phyloP scores from a whole-genome alignment of 2,113 vertebrate genomes.

The Galeopterus variegatus region DNA sequence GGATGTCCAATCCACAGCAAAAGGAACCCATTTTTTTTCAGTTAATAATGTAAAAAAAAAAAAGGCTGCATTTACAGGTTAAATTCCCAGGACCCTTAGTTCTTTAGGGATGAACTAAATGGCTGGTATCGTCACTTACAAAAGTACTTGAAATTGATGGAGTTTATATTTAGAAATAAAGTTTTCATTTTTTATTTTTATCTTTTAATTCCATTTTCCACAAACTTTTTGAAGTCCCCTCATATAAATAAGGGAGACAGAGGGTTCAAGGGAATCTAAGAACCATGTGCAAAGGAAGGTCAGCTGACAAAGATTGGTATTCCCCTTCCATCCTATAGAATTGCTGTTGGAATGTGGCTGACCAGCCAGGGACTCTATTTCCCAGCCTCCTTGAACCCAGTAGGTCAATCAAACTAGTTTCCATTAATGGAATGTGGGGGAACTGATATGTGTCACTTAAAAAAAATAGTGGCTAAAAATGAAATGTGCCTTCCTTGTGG shows the following conservation, averaged over 20 bases:
- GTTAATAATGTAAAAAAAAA: too few species aligned
- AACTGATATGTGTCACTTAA: not conserved
- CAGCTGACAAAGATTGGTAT: not conserved
- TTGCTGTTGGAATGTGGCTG: not conserved
- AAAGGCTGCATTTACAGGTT: too few species aligned
- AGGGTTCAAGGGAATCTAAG: slow-evolving; percentile 16
- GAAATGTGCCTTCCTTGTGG: not conserved
- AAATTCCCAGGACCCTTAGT: too few species aligned
- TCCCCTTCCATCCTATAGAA: not conserved
- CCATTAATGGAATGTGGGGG: not conserved
- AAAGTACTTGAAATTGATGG: too few species aligned
- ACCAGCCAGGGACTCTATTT: not conserved
- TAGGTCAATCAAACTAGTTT: not conserved
- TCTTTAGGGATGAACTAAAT: too few species aligned
- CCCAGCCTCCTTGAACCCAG: not conserved
- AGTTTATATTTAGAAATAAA: too few species aligned
- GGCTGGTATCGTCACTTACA: too few species aligned
- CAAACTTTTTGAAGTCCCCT: too few species aligned
- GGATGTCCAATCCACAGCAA: too few species aligned
- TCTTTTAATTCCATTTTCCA: too few species aligned
- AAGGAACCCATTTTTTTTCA: too few species aligned
- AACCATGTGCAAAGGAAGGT: not conserved
- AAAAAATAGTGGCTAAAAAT: not conserved
- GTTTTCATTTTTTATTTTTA: too few species aligned
- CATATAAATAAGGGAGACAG: not conserved